phyloP scores from a whole-genome alignment of 2,888 invertebrate genomes.

The Flexamia atlantica region DNA sequence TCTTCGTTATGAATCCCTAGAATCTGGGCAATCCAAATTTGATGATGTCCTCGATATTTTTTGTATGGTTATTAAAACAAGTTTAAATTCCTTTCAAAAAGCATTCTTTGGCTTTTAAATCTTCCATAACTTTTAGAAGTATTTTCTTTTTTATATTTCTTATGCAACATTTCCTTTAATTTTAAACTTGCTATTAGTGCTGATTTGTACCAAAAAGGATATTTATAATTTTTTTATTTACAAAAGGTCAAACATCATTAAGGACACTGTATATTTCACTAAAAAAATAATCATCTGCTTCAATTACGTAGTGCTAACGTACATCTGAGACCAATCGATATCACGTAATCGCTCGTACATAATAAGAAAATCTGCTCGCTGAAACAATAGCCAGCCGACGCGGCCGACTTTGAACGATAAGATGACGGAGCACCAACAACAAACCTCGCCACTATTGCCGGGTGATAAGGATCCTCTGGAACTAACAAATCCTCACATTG shows the following conservation, averaged over 20 bases:
- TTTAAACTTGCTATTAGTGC: conserved; percentile 10
- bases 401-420: conserved; percentile 12
- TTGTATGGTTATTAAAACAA: no score
- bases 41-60: no score
- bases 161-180: conserved; percentile 16
- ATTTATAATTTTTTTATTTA: conserved; percentile 9
- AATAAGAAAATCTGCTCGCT: conserved; percentile 4
- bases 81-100: no score
- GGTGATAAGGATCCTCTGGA: conserved; percentile 29
- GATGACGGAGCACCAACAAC: conserved; percentile 19
- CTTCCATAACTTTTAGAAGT: no score
- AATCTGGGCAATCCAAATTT: no score
- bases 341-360: not conserved
- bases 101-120: no score
- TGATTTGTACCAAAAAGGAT: not conserved
- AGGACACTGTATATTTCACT: not conserved
- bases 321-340: conserved; percentile 20
- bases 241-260: not conserved
- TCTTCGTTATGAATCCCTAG: no score
- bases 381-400: conserved; percentile 1
- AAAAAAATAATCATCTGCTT: not conserved
- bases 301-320: not conserved
- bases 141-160: no score
- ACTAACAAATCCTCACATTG: not conserved
- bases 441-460: conserved; percentile 10